phyloP scores from a whole-genome alignment of 2,797 vertebrate species.

The Tauraco hartlaubi region DNA sequence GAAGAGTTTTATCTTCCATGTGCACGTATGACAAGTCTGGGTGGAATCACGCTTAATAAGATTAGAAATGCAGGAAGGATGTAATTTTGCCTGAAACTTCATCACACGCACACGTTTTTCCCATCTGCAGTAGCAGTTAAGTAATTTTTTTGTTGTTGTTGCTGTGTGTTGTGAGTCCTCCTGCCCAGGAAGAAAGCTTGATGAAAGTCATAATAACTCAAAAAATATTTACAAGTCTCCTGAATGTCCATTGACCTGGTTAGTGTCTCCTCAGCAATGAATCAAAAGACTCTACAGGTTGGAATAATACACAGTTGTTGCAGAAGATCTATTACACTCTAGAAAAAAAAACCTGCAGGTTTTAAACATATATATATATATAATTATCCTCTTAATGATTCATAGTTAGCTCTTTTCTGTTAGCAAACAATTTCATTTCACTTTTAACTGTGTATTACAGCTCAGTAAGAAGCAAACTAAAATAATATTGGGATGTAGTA shows the following conservation, averaged over 20 bases:
- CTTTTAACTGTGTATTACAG: neutral
- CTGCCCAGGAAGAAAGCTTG: neutral
- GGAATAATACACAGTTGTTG: neutral
- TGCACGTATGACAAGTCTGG: neutral
- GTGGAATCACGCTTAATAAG: conserved; percentile 1
- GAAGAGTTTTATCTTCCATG: neutral
- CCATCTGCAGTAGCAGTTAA: neutral
- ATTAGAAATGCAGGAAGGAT: conserved; percentile 7
- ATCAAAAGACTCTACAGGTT: neutral
- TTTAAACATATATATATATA: neutral
- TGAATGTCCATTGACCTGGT: neutral
- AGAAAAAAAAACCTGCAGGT: neutral
- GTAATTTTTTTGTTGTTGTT: neutral
- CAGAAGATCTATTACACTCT: neutral
- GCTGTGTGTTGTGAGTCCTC: neutral
- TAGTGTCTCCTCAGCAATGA: neutral
- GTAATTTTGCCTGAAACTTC: conserved; percentile 2
- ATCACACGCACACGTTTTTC: neutral
- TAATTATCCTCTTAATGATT: neutral
- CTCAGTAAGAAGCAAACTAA: neutral
- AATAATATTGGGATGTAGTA: neutral
- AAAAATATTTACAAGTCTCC: neutral
- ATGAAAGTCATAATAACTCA: neutral
- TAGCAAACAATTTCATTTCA: neutral
- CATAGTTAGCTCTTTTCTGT: neutral